These are phyloP conservation scores for Plodia interpunctella DNA, from an alignment of 1,140 invertebrate genomes.

Conservation along the genomic window DNA sequence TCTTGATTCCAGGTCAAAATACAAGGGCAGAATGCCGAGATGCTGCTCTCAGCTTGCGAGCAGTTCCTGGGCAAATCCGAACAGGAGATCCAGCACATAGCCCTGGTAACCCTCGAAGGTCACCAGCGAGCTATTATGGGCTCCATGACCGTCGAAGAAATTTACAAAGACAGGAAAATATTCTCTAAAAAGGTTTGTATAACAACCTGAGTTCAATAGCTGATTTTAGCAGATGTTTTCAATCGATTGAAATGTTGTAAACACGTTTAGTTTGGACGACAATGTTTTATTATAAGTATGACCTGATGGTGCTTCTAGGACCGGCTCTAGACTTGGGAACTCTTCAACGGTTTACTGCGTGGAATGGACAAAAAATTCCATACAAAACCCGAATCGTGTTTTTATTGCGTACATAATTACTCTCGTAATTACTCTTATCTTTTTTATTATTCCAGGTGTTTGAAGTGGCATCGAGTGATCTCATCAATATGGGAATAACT, in stretches of 20 bases:
- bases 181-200: conserved; percentile 91
- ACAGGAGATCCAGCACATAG: conserved; percentile 93
- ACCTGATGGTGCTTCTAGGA: no score
- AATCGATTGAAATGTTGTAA: no score
- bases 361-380: no score
- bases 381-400: no score
- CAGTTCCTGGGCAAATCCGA: conserved; percentile 97
- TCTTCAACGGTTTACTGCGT: no score
- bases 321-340: no score
- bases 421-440: background rate
- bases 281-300: no score
- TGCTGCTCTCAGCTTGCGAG: conserved; percentile 97
- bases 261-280: no score
- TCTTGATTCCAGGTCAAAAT: conserved; percentile 89
- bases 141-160: conserved; percentile 99
- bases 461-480: conserved; percentile 95
- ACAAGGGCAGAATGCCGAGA: conserved; percentile 97
- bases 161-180: conserved; percentile 99
- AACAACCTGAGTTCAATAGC: background rate
- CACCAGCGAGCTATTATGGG: conserved; percentile 99
- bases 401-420: no score
- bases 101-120: conserved; percentile 96
- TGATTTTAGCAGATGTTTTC: no score
- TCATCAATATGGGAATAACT: conserved; percentile 98
- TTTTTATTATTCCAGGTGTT: conserved; percentile 81